A percentile compares a stretch with the other conserved stretches of the same genome.
phyloP scores from a whole-genome alignment of 2,113 vertebrate genomes.

The Grammomys surdaster region DNA sequence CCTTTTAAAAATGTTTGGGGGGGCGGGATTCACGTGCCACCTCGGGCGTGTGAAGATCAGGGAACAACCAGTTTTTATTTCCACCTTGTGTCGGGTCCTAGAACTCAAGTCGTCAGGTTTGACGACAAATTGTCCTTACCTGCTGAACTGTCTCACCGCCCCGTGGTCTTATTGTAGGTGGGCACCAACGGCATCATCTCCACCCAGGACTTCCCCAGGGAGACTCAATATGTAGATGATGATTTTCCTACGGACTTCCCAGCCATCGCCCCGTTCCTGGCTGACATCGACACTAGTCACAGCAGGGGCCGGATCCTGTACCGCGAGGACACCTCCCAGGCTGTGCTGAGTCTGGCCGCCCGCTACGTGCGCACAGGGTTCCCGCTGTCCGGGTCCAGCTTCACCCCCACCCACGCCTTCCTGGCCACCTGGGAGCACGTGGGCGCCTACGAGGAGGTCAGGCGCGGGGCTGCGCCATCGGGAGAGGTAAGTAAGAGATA shows the following conservation, averaged over 20 bases:
- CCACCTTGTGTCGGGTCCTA: not conserved
- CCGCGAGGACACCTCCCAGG: conserved; percentile 90
- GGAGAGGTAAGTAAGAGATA: conserved; percentile 88
- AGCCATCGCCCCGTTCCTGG: conserved; percentile 94
- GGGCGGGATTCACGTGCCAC: not conserved
- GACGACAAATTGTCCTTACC: not conserved
- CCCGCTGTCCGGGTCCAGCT: conserved; percentile 84
- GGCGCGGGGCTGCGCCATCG: conserved; percentile 82
- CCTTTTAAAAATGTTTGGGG: not conserved
- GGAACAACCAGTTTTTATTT: not conserved
- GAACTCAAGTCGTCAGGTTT: not conserved
- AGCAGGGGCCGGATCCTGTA: conserved; percentile 93
- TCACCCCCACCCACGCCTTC: conserved; percentile 90
- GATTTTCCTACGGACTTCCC: conserved; percentile 98
- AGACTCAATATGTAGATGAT: conserved; percentile 98
- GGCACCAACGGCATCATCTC: conserved; percentile 98
- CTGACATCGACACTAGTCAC: conserved; percentile 95
- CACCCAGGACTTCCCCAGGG: conserved; percentile 95
- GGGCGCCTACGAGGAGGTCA: conserved; percentile 91
- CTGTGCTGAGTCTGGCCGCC: conserved; percentile 86
- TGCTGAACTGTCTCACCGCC: not conserved
- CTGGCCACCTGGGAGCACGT: conserved; percentile 96
- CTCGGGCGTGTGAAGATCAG: not conserved
- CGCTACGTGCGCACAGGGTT: conserved; percentile 91
- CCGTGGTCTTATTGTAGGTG: conserved; percentile 87